These are phyloP conservation scores for Watsonalla cultraria DNA, from an alignment of 2,888 invertebrate genomes.

Conservation along the genomic window DNA sequence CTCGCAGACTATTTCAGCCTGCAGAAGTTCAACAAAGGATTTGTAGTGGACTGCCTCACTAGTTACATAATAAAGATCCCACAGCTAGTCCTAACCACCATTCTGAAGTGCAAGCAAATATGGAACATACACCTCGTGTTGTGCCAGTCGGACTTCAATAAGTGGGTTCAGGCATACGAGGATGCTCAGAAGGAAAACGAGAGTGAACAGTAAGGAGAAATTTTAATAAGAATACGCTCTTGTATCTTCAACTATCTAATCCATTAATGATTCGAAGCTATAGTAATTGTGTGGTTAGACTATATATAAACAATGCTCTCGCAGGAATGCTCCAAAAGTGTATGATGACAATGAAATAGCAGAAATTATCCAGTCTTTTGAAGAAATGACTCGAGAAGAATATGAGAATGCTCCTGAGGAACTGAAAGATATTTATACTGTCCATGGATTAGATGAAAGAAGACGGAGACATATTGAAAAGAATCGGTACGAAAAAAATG, in stretches of 20 bases:
- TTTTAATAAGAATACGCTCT: background rate
- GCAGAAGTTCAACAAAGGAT: conserved; percentile 51
- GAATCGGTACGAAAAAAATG: conserved; percentile 15
- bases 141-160: conserved; percentile 59
- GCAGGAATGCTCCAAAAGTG: conserved; percentile 29
- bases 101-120: conserved; percentile 59
- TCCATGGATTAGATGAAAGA: conserved; percentile 51
- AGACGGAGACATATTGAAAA: conserved; percentile 42
- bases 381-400: conserved; percentile 58
- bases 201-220: conserved; percentile 42
- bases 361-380: conserved; percentile 42
- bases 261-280: background rate
- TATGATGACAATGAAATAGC: conserved; percentile 56
- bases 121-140: conserved; percentile 56
- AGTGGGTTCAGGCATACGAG: conserved; percentile 58
- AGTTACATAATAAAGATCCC: conserved; percentile 56
- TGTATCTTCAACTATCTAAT: background rate
- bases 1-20: conserved; percentile 48
- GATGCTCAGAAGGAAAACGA: conserved; percentile 51
- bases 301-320: background rate
- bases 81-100: conserved; percentile 42
- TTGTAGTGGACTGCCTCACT: conserved; percentile 57
- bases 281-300: conserved; percentile 20
- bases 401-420: conserved; percentile 49
- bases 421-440: conserved; percentile 51